Evolutionary conservation across 2,113 vertebrate species (phyloP), one percentile per base, ranked within the genome.

Genomic region (Pterocles orientalis): DNA sequence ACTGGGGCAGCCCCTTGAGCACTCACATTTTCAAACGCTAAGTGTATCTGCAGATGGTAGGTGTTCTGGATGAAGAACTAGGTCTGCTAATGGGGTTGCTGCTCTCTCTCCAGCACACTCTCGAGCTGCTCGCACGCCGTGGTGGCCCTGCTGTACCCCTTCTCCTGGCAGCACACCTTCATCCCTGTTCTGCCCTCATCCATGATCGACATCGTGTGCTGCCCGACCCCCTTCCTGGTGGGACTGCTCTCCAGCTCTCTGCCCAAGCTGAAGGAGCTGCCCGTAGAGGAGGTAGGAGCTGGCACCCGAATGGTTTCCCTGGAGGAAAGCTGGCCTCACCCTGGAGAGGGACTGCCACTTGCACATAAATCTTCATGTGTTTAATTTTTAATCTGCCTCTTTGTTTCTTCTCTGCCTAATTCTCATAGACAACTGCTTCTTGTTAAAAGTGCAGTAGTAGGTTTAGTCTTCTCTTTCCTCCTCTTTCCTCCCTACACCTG

Each of bases 141-240:
- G 94, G 99, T 99, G 93, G 99, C 99, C 65, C 97, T 99, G 97
- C 99, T 99, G 62, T 99, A 99, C 97, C 99, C 99, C 12, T 99
- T 99, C 98, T 99, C 99, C 96, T 99, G 99, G 99, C 99, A 99
- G 95, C 99, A 99, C 96, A 99, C 99, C 95, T 99, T 99, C 98
- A 99, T 99, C 96, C 99, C 99, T 3, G 99, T 99, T 34, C 98
- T 99, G 53, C 99, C 99, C 4, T 98, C 99, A 20, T 99, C 99
- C 96, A 99, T 99, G 99, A 98, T 99, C 90, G 99, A 99, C 97
- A 99, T 99, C 1, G 99, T 99, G 92, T 99, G 99, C 98, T 99
- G 99, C 94, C 99, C 99, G 56, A 99, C 99, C 3, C 99, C 99
- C 43, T 99, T 99, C 97, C 98, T 99, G 95, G 99, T 99, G 88